Percentiles rank a stretch among this genome's conserved stretches.
phyloP scores from a whole-genome alignment of 2,113 vertebrate genomes.

The Microcebus murinus region DNA sequence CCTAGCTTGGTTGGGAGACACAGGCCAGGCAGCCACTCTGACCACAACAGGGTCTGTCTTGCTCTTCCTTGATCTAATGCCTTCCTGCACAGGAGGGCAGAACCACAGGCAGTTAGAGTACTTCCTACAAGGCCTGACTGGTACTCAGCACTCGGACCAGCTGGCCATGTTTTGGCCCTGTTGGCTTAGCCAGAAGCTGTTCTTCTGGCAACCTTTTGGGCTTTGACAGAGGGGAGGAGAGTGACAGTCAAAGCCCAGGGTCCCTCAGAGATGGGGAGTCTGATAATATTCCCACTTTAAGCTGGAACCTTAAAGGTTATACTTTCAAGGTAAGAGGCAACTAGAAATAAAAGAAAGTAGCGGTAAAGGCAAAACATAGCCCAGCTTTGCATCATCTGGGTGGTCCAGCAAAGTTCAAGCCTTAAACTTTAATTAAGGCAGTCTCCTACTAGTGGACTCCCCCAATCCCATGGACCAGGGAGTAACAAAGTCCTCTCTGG shows the following conservation, averaged over 20 bases:
- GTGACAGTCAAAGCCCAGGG: background rate
- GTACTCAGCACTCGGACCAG: background rate
- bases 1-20: background rate
- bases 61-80: rapidly evolving
- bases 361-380: constrained; percentile 12
- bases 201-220: background rate
- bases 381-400: background rate
- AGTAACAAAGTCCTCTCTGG: constrained; percentile 4
- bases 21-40: background rate
- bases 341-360: background rate
- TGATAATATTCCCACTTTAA: background rate
- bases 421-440: background rate
- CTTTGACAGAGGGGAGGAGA: background rate
- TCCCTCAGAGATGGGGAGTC: background rate
- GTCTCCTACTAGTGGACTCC: background rate
- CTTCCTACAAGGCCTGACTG: background rate
- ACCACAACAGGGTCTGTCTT: background rate
- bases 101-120: background rate
- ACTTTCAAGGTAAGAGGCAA: background rate
- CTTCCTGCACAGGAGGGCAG: background rate
- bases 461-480: background rate
- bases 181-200: background rate
- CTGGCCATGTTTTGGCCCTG: background rate
- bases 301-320: background rate
- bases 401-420: background rate